Evolutionary conservation across 2,797 vertebrate genomes (phyloP), one percentile per base, ranked within the genome.

Genomic region (Labroides dimidiatus): DNA sequence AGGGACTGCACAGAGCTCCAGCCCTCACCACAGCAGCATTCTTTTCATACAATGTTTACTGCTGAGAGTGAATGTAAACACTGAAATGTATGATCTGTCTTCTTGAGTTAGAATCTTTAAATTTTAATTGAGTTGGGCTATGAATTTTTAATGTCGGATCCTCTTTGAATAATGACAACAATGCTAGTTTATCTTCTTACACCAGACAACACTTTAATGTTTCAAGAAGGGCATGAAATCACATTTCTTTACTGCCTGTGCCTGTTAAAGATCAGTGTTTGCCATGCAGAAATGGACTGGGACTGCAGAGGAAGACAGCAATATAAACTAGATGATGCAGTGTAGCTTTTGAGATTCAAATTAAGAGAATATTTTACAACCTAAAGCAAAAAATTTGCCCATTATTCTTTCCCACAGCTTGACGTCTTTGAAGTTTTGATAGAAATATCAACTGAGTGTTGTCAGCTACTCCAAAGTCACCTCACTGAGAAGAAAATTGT

Each of bases 1-100:
- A 75, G 67, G 62, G 69, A 86, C 65, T 64, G 57, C 19, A 65
- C 64, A 59, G 33, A 54, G 57, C 64, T 72, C 58, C 43, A 67
- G 51, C 21, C 56, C 52, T 3, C 47, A 50, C n/a, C 2, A 58
- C 30, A 55, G 30, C 4, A 6, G 30, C 4, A 6, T 20, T 37
- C 48, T 61, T 77, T 64, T 67, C 20, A 41, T 27, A 48, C 55
- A 43, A 8, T 62, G 44, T 69, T 56, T 67, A 64, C 42, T 11
- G n/a, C 64, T 73, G 45, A 47, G 36, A 49, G 49, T 59, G 62
- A 33, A 30, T 49, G 36, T 68, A 76, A 77, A 79, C 62, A 61
- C 41, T 17, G 13, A 65, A 52, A 57, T 67, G 13, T 36, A 42
- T 12, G 30, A 51, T 69, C 41, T 54, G 36, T 75, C 52, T 65